Conservation (phyloP, 2,113 vertebrate species). For the Pelobates fuscus region DNA sequence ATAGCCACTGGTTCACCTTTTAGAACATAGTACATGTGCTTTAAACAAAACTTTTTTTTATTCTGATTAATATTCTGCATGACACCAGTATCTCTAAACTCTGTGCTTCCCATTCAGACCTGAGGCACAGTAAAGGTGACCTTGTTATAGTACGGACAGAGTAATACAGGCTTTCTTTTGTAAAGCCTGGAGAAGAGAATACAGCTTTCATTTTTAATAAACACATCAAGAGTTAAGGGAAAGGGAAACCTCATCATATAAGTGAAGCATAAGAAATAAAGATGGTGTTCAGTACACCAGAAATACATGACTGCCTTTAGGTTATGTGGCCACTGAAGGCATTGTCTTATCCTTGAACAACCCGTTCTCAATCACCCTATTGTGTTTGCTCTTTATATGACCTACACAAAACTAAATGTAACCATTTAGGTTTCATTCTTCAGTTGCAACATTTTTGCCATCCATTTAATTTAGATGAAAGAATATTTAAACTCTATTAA, state of each 20-base stretch:
- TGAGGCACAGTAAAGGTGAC: slow-evolving; percentile 37
- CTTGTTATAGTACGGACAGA: slow-evolving; percentile 31
- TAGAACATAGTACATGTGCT: no score
- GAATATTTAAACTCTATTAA: no score
- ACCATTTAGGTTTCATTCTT: no score
- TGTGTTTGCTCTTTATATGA: no score
- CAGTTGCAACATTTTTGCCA: no score
- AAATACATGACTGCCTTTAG: neutral
- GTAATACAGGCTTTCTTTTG: slow-evolving; percentile 24
- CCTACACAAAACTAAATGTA: no score
- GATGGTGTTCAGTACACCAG: no score
- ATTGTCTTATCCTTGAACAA: no score
- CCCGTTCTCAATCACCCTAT: no score
- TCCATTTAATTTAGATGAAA: no score
- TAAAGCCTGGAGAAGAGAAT: slow-evolving; percentile 12
- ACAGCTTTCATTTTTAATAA: slow-evolving; percentile 20
- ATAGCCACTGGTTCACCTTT: slow-evolving; percentile 1
- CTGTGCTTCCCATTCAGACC: slow-evolving; percentile 16
- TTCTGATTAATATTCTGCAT: slow-evolving; percentile 25
- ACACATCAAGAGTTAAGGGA: neutral
- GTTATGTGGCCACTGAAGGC: no score
- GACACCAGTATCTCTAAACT: slow-evolving; percentile 28
- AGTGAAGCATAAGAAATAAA: neutral
- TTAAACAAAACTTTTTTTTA: slow-evolving; percentile 5
- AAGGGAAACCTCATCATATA: neutral